phyloP scores from a whole-genome alignment of 2,888 invertebrate genomes.

The Empis stercorea region DNA sequence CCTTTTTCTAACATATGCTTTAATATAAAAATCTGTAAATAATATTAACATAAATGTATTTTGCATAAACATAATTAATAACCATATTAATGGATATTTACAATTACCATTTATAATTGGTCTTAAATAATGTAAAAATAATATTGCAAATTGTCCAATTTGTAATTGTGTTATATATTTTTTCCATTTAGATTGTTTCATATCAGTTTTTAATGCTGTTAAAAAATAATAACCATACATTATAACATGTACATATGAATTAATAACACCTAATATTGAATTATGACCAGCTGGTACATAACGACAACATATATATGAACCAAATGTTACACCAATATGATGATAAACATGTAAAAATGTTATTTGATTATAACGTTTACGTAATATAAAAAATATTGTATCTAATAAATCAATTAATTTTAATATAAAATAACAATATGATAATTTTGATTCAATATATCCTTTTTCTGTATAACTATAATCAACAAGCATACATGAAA shows the following conservation, averaged over 20 bases:
- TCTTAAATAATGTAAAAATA: slow-evolving; percentile 41
- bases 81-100: slow-evolving; percentile 43
- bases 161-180: slow-evolving; percentile 71
- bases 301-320: slow-evolving; percentile 44
- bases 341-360: slow-evolving; percentile 59
- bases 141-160: slow-evolving; percentile 52
- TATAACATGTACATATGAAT: slow-evolving; percentile 60
- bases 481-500: slow-evolving; percentile 2
- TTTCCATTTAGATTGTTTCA: slow-evolving; percentile 69
- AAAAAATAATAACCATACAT: slow-evolving; percentile 77
- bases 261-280: slow-evolving; percentile 50
- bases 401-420: slow-evolving; percentile 53
- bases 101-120: slow-evolving; percentile 41
- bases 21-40: slow-evolving; percentile 50
- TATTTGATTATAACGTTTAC: slow-evolving; percentile 54
- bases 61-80: slow-evolving; percentile 47
- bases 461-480: slow-evolving; percentile 1
- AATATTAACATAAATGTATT: slow-evolving; percentile 51
- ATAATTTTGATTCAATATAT: not conserved
- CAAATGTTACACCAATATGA: slow-evolving; percentile 49
- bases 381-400: slow-evolving; percentile 55
- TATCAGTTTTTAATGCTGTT: slow-evolving; percentile 53
- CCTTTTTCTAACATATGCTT: not conserved
- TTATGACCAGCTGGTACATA: slow-evolving; percentile 54
- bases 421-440: slow-evolving; percentile 46